These are phyloP conservation scores for Theretra japonica DNA, from an alignment of 2,888 invertebrate genomes.

Conservation along the genomic window DNA sequence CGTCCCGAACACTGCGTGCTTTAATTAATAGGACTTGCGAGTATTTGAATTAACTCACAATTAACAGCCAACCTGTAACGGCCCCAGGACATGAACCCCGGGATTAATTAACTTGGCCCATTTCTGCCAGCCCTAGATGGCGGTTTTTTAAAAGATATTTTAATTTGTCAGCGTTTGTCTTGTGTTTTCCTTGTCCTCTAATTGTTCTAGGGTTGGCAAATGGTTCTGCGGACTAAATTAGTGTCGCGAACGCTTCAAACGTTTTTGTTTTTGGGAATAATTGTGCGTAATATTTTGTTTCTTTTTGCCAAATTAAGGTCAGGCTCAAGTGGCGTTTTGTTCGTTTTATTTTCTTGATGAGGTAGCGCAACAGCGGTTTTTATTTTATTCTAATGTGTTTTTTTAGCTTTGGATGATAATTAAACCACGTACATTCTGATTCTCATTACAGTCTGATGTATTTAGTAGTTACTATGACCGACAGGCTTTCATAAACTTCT, in stretches of 20 bases:
- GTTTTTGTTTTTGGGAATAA: conserved; percentile 20
- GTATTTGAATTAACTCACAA: conserved; percentile 43
- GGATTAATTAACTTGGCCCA: conserved; percentile 36
- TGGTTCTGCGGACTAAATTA: conserved; percentile 22
- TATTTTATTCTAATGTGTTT: neutral
- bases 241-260: conserved; percentile 16
- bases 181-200: conserved; percentile 30
- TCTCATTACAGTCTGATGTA: too few species aligned
- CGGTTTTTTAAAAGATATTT: conserved; percentile 35
- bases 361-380: neutral
- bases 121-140: conserved; percentile 30
- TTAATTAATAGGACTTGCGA: conserved; percentile 43
- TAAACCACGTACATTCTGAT: too few species aligned
- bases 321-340: neutral
- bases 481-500: too few species aligned
- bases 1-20: conserved; percentile 35
- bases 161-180: conserved; percentile 33
- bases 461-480: too few species aligned
- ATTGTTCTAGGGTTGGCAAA: conserved; percentile 29
- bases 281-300: conserved; percentile 15
- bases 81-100: conserved; percentile 35
- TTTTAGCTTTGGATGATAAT: neutral
- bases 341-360: neutral
- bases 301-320: neutral
- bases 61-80: conserved; percentile 46